These are phyloP conservation scores for Yponomeuta plumbellus DNA, from an alignment of 2,888 invertebrate species.

Conservation along the genomic window DNA sequence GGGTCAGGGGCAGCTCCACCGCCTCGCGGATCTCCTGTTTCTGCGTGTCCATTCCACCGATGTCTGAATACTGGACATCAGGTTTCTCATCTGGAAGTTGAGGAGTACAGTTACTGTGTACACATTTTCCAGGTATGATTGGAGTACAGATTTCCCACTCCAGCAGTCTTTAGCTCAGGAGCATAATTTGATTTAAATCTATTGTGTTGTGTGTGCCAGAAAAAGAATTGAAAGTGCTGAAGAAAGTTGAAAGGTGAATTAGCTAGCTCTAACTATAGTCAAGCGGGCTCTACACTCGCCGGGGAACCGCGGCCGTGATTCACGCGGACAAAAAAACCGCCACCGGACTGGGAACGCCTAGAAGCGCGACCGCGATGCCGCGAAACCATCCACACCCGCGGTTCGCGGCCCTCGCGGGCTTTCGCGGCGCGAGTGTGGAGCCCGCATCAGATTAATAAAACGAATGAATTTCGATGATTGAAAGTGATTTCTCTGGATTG, in stretches of 20 bases:
- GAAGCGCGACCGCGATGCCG: conserved; percentile 22
- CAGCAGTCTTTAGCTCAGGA: no score
- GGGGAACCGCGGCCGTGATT: conserved; percentile 2
- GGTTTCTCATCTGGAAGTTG: conserved; percentile 91
- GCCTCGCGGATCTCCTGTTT: conserved; percentile 99
- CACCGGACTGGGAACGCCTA: conserved; percentile 23
- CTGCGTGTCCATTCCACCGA: conserved; percentile 99
- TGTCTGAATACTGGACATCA: conserved; percentile 97
- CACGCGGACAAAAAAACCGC: conserved; percentile 24
- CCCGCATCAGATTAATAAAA: not conserved
- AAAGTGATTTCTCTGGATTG: no score
- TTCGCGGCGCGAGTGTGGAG: conserved; percentile 10
- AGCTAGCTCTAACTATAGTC: no score
- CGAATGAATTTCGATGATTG: no score
- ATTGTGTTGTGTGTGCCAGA: no score
- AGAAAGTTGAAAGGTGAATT: no score
- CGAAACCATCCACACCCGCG: conserved; percentile 22
- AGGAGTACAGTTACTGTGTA: not conserved
- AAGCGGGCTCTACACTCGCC: not conserved
- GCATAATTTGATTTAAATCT: no score
- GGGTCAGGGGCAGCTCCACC: conserved; percentile 97
- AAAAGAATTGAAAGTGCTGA: no score
- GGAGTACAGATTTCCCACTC: no score
- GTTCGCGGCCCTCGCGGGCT: no score
- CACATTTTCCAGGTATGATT: no score